These are phyloP conservation scores for Terrapene triunguis DNA, from an alignment of 2,113 vertebrate genomes.

Conservation along the genomic window DNA sequence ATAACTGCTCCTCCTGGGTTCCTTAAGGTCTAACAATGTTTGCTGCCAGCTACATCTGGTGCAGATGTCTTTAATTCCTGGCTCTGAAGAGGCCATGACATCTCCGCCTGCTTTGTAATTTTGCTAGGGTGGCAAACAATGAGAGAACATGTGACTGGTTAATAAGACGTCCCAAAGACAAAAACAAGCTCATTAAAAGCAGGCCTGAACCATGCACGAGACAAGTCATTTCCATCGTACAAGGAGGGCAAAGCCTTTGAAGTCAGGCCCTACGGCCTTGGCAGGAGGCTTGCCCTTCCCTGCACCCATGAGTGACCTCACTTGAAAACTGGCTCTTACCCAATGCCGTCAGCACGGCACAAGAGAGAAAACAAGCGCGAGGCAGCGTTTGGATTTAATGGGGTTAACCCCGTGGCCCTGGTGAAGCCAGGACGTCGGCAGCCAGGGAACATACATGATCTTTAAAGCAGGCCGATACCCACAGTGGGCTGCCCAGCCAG, in stretches of 20 bases:
- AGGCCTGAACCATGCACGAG: conserved; percentile 65
- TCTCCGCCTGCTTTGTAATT: conserved; percentile 48
- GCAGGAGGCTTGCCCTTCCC: background rate
- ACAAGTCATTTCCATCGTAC: conserved; percentile 58
- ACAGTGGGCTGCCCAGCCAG: background rate
- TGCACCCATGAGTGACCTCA: conserved; percentile 41
- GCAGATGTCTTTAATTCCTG: conserved; percentile 50
- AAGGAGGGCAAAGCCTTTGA: conserved; percentile 62
- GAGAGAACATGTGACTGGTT: conserved; percentile 38
- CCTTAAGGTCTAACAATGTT: conserved; percentile 59
- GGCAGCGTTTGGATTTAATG: conserved; percentile 25
- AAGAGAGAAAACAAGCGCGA: conserved; percentile 22
- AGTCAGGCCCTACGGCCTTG: conserved; percentile 47
- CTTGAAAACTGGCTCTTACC: conserved; percentile 41
- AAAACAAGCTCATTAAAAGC: conserved; percentile 71
- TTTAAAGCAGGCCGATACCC: background rate
- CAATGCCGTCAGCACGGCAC: background rate
- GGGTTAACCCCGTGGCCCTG: background rate
- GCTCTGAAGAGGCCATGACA: conserved; percentile 63
- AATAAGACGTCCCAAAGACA: conserved; percentile 58
- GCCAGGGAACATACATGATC: background rate
- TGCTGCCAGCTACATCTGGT: conserved; percentile 38
- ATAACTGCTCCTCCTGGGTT: conserved; percentile 33
- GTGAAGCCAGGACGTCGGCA: background rate
- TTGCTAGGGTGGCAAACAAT: conserved; percentile 55